Evolutionary conservation across 1,140 invertebrate genomes (phyloP).

Genomic region (Macrobrachium rosenbergii): DNA sequence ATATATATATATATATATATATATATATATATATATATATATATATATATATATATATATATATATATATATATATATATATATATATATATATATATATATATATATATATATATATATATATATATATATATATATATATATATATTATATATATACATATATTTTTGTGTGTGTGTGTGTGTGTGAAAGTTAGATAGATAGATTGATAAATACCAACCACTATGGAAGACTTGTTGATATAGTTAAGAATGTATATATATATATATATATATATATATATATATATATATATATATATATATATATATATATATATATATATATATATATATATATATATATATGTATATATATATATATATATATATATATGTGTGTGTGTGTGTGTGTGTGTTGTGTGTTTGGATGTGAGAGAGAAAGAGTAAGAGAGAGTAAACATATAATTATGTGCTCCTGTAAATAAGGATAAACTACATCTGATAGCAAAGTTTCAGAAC

Average conservation of each 20-base stretch:
- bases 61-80: conserved; percentile 13
- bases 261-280: background rate
- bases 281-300: background rate
- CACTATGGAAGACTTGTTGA: no score
- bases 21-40: conserved; percentile 13
- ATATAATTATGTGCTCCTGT: no score
- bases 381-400: background rate
- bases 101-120: background rate
- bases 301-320: background rate
- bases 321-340: background rate
- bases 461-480: no score
- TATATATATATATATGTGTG: background rate
- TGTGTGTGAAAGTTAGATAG: no score
- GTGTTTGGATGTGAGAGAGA: no score
- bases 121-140: conserved; percentile 17
- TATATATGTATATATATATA: background rate
- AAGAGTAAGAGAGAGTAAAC: no score
- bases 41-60: conserved; percentile 13
- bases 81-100: conserved; percentile 9
- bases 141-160: background rate
- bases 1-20: conserved; percentile 9
- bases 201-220: no score
- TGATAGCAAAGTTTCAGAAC: no score
- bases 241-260: no score
- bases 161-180: conserved; percentile 11